A percentile compares a stretch with the other conserved stretches of the same genome.
Evolutionary conservation across 2,888 invertebrate genomes (phyloP).

Genomic region (Leucophora obtusa): DNA sequence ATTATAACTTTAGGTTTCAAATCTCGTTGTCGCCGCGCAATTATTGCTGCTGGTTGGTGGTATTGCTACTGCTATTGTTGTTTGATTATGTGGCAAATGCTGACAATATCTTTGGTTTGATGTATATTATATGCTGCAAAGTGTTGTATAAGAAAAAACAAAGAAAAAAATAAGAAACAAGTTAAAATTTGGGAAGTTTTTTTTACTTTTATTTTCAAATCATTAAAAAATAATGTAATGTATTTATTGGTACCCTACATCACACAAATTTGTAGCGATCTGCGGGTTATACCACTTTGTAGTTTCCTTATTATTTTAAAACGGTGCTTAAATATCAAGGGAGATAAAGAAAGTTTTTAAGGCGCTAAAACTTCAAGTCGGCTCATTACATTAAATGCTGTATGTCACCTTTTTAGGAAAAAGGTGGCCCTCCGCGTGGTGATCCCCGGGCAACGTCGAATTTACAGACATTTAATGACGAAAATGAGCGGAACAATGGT

Average conservation of each 20-base stretch:
- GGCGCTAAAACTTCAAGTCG: too few species aligned
- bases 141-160: conserved; percentile 31
- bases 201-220: conserved; percentile 22
- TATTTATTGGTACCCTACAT: not conserved
- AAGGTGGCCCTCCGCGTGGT: too few species aligned
- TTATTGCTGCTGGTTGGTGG: conserved; percentile 24
- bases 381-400: too few species aligned
- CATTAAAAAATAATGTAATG: not conserved
- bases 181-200: conserved; percentile 23
- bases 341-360: too few species aligned
- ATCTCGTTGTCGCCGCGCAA: conserved; percentile 27
- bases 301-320: too few species aligned
- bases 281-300: too few species aligned
- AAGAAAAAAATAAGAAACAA: conserved; percentile 27
- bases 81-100: conserved; percentile 22
- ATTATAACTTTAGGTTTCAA: conserved; percentile 16
- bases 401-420: too few species aligned
- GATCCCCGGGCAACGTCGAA: too few species aligned
- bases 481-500: too few species aligned
- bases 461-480: too few species aligned
- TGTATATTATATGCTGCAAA: conserved; percentile 24
- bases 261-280: too few species aligned
- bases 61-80: conserved; percentile 15
- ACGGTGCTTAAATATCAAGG: too few species aligned
- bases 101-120: conserved; percentile 20